Evolutionary conservation across 53 echinoderm and acorn worm genomes (phyloP), one percentile per base, ranked within the genome.

Genomic region (Pentamera pediparva): DNA sequence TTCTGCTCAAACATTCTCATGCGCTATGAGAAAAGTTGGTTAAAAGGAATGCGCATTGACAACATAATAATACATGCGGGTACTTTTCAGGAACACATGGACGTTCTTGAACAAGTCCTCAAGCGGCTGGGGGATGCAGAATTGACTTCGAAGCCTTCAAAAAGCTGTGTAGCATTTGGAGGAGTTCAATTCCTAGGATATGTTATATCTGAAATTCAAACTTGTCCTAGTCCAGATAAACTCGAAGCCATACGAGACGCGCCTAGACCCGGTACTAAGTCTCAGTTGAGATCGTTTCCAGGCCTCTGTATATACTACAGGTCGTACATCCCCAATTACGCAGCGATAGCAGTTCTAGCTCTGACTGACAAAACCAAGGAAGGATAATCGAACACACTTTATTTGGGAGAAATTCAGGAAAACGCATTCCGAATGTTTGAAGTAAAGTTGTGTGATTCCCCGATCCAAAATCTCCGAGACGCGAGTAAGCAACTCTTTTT

Each of bases 161-260:
- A 71, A 26, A 36, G 51, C 29, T 71, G 11, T 35, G 38, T 71
- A 10, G 59, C 49, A 4, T 35, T 25, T 29, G 52, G 20, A 50
- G 65, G 65, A 51, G 32, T 78, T 26, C 64, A 78, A 78, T 78
- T 78, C 35, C 53, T 78, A 15, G 78, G 78, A 31, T 74, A 75
- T 22, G 32, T 75, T 17, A 49, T 81, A 6, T 72, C 73, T 13
- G 32, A 50, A 39, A 74, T 72, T 37, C 27, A 25, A 11, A 8
- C 74, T 2, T 28, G 47, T 27, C 73, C 81, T 12, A 63, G 35
- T 64, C 78, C 65, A 25, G 65, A 78, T 10, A 78, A 78, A 35
- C 18, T 62, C 3, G 28, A 51, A 7, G 50, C 72, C 11, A 71
- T 71, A 25, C 10, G 33, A 26, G 13, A 71, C 5, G 25, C 72